These are phyloP conservation scores for Procambarus clarkii DNA, from an alignment of 1,140 invertebrate species.

Conservation along the genomic window DNA sequence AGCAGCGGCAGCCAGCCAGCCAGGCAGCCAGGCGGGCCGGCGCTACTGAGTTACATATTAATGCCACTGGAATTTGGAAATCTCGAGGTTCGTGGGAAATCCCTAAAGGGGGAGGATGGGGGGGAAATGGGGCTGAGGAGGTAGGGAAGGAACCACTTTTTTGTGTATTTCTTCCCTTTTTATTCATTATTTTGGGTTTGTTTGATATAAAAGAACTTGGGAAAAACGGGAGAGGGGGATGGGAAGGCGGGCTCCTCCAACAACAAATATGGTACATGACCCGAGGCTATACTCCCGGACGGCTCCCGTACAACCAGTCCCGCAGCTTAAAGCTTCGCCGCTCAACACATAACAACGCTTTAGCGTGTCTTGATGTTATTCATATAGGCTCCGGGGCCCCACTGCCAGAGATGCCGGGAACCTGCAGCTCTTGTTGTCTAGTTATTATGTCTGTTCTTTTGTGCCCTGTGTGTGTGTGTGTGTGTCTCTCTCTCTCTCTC, in stretches of 20 bases:
- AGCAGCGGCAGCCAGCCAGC: neutral
- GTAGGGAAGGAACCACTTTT: conserved; percentile 26
- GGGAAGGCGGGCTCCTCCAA: neutral
- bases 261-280: neutral
- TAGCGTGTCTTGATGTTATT: too few species aligned
- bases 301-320: neutral
- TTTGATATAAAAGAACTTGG: conserved; percentile 39
- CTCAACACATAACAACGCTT: too few species aligned
- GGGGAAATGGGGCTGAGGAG: too few species aligned
- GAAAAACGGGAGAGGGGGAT: conserved; percentile 14
- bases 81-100: conserved; percentile 52
- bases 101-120: neutral
- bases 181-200: conserved; percentile 41
- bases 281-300: neutral
- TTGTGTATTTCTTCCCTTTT: conserved; percentile 24
- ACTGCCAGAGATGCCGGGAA: too few species aligned
- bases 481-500: too few species aligned
- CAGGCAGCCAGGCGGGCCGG: too few species aligned
- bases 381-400: too few species aligned
- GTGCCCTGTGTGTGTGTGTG: too few species aligned
- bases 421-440: too few species aligned
- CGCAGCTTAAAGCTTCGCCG: too few species aligned
- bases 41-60: conserved; percentile 58
- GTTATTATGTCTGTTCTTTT: too few species aligned
- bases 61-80: conserved; percentile 57